Percentiles rank a stretch among this genome's conserved stretches.
These are phyloP conservation scores for Yponomeuta plumbellus DNA, from an alignment of 2,888 invertebrate species.

Conservation along the genomic window DNA sequence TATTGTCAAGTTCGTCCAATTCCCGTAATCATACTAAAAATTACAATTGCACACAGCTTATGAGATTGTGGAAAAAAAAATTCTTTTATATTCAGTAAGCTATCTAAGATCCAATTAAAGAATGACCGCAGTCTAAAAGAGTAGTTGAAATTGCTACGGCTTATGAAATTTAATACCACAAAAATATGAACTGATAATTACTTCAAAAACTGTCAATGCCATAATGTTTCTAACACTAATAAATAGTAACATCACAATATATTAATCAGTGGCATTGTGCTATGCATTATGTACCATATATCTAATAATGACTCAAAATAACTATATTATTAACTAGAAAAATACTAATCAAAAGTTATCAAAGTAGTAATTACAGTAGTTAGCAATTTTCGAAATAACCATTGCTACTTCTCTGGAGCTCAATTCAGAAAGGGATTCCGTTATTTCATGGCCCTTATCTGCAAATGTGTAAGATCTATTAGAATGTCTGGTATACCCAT, in stretches of 20 bases:
- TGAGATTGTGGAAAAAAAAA: too few relatives aligned
- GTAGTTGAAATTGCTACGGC: slow-evolving; percentile 3
- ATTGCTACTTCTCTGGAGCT: slow-evolving; percentile 15
- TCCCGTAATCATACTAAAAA: too few relatives aligned
- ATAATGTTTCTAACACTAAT: background rate
- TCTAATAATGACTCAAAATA: background rate
- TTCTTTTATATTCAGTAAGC: too few relatives aligned
- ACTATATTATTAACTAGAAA: background rate
- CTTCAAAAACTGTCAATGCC: background rate
- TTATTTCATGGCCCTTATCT: slow-evolving; percentile 15
- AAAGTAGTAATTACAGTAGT: slow-evolving; percentile 1
- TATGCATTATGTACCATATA: too few relatives aligned
- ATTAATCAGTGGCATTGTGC: too few relatives aligned
- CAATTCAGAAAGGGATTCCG: slow-evolving; percentile 6
- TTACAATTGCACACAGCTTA: too few relatives aligned
- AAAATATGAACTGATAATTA: background rate
- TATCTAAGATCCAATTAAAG: too few relatives aligned
- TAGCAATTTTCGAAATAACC: background rate
- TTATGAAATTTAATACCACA: background rate
- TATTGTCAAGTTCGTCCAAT: too few relatives aligned
- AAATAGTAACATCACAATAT: background rate
- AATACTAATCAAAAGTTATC: background rate
- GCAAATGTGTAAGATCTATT: slow-evolving; percentile 1
- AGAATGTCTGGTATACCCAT: too few relatives aligned
- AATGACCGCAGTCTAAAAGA: too few relatives aligned